Evolutionary conservation across 1,140 invertebrate species (phyloP).

Genomic region (Conus ventricosus): DNA sequence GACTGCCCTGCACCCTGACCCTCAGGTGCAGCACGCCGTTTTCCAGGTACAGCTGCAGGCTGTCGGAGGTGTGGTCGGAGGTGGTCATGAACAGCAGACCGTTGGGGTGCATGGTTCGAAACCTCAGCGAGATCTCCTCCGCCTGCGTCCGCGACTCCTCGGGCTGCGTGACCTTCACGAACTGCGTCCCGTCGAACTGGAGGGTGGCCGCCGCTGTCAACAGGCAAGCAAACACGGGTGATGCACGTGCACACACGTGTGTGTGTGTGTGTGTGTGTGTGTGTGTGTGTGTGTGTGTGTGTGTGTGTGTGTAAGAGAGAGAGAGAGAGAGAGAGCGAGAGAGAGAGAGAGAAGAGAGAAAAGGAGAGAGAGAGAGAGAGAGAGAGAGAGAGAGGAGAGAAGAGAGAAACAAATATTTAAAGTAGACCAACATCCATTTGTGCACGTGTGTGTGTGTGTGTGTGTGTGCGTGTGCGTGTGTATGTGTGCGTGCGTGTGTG

Average conservation of each 20-base stretch:
- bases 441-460: too few relatives aligned
- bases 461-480: too few relatives aligned
- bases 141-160: conserved; percentile 90
- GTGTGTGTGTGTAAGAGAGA: too few relatives aligned
- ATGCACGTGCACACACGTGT: not conserved
- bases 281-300: too few relatives aligned
- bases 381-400: too few relatives aligned
- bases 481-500: too few relatives aligned
- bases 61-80: conserved; percentile 83
- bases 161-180: conserved; percentile 86
- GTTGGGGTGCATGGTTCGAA: conserved; percentile 86
- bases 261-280: conserved; percentile 10
- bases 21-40: conserved; percentile 87
- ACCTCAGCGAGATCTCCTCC: conserved; percentile 91
- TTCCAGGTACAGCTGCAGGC: conserved; percentile 88
- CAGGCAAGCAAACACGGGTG: not conserved
- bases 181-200: conserved; percentile 91
- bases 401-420: too few relatives aligned
- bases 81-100: conserved; percentile 76
- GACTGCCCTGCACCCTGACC: conserved; percentile 88
- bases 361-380: too few relatives aligned
- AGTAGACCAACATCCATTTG: too few relatives aligned
- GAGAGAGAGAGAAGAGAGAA: too few relatives aligned
- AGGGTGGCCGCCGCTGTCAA: conserved; percentile 88
- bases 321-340: too few relatives aligned